Conservation (phyloP, 2,888 invertebrate genomes). For the Phaedon cochleariae region DNA sequence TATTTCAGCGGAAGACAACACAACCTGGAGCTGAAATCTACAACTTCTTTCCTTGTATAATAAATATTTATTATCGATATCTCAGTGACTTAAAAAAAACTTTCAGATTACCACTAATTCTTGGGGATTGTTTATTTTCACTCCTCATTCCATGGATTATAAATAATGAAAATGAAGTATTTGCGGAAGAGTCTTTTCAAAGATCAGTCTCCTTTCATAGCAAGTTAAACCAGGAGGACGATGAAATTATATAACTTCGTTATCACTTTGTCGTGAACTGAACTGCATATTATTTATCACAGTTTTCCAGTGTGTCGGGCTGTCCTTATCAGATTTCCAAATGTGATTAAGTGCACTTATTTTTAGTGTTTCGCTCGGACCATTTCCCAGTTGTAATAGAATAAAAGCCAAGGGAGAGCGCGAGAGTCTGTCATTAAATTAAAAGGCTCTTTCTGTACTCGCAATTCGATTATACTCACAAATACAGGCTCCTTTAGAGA, state of each 20-base stretch:
- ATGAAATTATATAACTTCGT: background rate
- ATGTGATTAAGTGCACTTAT: constrained; percentile 7
- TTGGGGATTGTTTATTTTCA: no score
- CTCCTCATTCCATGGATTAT: no score
- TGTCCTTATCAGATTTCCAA: background rate
- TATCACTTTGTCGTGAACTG: background rate
- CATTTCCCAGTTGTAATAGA: background rate
- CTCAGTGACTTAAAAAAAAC: no score
- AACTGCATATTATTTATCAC: constrained; percentile 2
- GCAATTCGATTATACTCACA: constrained; percentile 32
- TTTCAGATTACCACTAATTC: no score
- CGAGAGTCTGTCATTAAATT: constrained; percentile 27
- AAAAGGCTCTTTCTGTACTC: constrained; percentile 27
- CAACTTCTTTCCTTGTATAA: no score
- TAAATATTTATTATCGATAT: no score
- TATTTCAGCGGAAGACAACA: no score
- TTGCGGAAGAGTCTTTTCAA: no score
- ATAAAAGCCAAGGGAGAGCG: background rate
- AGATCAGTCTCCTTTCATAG: no score
- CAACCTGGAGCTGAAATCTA: no score
- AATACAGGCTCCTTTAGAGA: background rate
- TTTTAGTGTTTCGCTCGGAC: constrained; percentile 1
- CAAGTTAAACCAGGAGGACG: no score
- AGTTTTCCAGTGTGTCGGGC: background rate
- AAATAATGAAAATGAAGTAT: no score